Evolutionary conservation across 2,797 vertebrate species (phyloP), one percentile per base, ranked within the genome.

Genomic region (Myoxocephalus aenaeus): DNA sequence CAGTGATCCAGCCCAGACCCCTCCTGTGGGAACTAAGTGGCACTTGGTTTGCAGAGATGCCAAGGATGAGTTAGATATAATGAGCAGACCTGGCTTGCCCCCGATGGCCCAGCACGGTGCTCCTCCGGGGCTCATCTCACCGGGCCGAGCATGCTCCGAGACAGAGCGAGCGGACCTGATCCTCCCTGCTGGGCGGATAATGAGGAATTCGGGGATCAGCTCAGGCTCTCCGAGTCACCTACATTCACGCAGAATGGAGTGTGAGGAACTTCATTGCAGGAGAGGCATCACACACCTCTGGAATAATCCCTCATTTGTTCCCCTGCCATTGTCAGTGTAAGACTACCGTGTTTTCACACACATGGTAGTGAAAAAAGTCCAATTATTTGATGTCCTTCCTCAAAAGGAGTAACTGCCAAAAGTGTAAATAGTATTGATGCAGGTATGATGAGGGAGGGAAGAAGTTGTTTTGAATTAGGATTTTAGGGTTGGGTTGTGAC

Each of bases 161-260:
- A 90, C 86, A 82, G 92, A 93, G 89, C 88, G 89, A 91, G 90
- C 81, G 77, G 94, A 93, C 91, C 94, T 89, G 87, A 89, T 92
- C 89, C 91, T 87, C 92, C 94, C 95, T 81, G 92, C 94, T 94
- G 94, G 81, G 94, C 77, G 61, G 92, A 94, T 96, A 95, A 96
- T 95, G 94, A 95, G 95, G 95, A 96, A 95, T 96, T 96, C 93
- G 95, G 92, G 94, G 95, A 95, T 95, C 95, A 93, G 94, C 94
- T 95, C 95, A 95, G 95, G 93, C 93, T 95, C 92, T 90, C 91
- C 76, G 77, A 92, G 93, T 95, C 93, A 95, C 94, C 92, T 95
- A 94, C 93, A 93, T 95, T 95, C 91, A 94, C 91, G 93, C 92
- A 90, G 93, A 94, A 95, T 93, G 87, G 89, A 94, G 92, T 95